Percentiles rank a stretch among this genome's conserved stretches.
Conservation (phyloP, 2,888 invertebrate species). For the Ctenicera cuprea region DNA sequence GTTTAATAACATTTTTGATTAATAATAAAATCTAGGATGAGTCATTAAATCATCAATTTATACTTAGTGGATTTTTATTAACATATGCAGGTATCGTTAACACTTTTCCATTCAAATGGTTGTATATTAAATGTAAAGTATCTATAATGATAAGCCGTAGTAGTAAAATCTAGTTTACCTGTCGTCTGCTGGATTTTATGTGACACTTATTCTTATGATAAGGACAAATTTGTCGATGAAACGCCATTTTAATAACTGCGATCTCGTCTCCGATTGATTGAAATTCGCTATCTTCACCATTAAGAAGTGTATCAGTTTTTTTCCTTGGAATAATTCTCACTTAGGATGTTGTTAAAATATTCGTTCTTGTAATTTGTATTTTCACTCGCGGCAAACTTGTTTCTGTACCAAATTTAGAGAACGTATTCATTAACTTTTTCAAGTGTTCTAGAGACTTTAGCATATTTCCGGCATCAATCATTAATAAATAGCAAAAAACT, state of each 20-base stretch:
- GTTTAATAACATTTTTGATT: too few species aligned
- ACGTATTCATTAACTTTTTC: slow-evolving; percentile 51
- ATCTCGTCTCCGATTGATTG: background rate
- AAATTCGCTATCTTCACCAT: slow-evolving; percentile 4
- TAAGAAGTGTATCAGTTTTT: slow-evolving; percentile 15
- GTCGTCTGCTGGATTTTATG: too few species aligned
- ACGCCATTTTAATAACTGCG: background rate
- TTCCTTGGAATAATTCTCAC: slow-evolving; percentile 9
- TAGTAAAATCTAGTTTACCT: slow-evolving; percentile 2
- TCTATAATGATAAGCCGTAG: background rate
- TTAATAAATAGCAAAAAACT: slow-evolving; percentile 49
- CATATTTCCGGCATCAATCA: slow-evolving; percentile 52
- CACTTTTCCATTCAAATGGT: background rate
- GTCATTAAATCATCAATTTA: too few species aligned
- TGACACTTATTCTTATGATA: background rate
- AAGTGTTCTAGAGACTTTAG: slow-evolving; percentile 40
- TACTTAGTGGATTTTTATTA: background rate
- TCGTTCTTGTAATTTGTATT: slow-evolving; percentile 36
- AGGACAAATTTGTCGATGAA: slow-evolving; percentile 8
- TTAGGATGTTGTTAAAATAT: slow-evolving; percentile 21
- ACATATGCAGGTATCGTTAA: background rate
- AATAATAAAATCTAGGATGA: too few species aligned
- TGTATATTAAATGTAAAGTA: background rate
- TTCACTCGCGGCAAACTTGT: slow-evolving; percentile 41
- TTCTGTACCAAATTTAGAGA: slow-evolving; percentile 47